Evolutionary conservation across 2,113 vertebrate species (phyloP).

Genomic region (Hucho hucho): DNA sequence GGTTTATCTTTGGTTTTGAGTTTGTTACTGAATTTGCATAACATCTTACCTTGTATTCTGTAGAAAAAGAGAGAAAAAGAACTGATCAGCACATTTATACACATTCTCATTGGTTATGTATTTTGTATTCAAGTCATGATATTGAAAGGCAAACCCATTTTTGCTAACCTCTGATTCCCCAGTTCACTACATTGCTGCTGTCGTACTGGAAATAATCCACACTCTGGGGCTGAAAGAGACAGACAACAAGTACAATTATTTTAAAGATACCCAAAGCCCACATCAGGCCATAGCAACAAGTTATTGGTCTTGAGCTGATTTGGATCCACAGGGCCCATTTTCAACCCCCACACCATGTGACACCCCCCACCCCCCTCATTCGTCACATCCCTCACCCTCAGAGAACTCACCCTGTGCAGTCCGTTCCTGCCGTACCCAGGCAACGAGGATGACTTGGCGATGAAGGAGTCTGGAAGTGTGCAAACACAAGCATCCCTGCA

Average conservation of each 20-base stretch:
- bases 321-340: too few relatives aligned
- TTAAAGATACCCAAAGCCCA: too few relatives aligned
- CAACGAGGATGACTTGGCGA: constrained; percentile 89
- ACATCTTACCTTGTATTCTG: constrained; percentile 95
- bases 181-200: constrained; percentile 90
- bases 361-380: background rate
- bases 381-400: background rate
- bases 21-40: background rate
- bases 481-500: constrained; percentile 35
- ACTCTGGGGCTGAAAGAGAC: constrained; percentile 66
- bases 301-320: too few relatives aligned
- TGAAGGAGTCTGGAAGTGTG: constrained; percentile 80
- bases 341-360: background rate
- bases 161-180: constrained; percentile 90
- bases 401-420: constrained; percentile 83
- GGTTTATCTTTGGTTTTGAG: background rate
- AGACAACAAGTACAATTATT: constrained; percentile 8
- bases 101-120: background rate
- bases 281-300: too few relatives aligned
- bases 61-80: constrained; percentile 47
- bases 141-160: background rate
- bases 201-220: constrained; percentile 91
- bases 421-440: constrained; percentile 89
- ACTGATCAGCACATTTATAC: background rate
- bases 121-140: background rate